phyloP scores from a whole-genome alignment of 2,888 invertebrate species.

The Philhelius pedissequus region DNA sequence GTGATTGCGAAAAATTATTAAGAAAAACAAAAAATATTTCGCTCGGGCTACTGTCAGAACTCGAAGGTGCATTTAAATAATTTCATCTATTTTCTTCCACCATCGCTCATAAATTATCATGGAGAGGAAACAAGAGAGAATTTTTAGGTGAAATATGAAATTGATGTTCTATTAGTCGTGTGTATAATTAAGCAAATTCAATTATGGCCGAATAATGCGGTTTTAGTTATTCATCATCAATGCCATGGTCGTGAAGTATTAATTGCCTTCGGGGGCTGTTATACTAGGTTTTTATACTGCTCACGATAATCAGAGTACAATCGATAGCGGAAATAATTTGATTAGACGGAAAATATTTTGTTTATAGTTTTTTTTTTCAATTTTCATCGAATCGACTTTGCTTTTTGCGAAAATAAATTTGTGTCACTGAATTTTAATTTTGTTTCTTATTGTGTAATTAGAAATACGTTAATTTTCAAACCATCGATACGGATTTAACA shows the following conservation, averaged over 20 bases:
- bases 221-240: slow-evolving; percentile 20
- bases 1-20: neutral
- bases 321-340: slow-evolving; percentile 61
- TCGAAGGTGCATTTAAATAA: slow-evolving; percentile 12
- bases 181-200: slow-evolving; percentile 29
- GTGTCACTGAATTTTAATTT: neutral
- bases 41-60: neutral
- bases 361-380: neutral
- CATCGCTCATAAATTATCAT: neutral
- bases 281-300: neutral
- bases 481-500: neutral
- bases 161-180: slow-evolving; percentile 26
- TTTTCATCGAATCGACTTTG: neutral
- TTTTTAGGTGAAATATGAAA: neutral
- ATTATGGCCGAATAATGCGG: slow-evolving; percentile 18
- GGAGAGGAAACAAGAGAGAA: neutral
- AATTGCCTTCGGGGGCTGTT: slow-evolving; percentile 11
- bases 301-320: neutral
- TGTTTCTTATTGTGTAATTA: neutral
- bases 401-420: neutral
- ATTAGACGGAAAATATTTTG: slow-evolving; percentile 32
- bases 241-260: slow-evolving; percentile 13
- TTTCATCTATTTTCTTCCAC: neutral
- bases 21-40: neutral
- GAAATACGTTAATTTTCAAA: neutral